These are phyloP conservation scores for Cisticola juncidis DNA, from an alignment of 2,113 vertebrate species.

Conservation along the genomic window DNA sequence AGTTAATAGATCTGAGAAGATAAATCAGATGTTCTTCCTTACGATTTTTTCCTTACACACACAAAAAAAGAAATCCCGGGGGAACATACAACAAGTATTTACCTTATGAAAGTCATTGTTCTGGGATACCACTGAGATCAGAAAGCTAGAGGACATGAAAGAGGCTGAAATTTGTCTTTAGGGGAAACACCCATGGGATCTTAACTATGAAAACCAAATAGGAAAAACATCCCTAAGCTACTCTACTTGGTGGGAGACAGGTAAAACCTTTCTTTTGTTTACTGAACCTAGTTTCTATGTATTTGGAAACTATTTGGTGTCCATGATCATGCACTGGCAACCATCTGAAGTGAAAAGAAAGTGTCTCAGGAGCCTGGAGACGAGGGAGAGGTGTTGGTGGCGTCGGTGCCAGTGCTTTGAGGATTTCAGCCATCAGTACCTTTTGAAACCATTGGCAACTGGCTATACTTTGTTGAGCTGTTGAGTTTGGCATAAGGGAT, in stretches of 20 bases:
- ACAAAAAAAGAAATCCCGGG: neutral
- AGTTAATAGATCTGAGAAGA: constrained; percentile 25
- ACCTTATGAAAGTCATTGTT: neutral
- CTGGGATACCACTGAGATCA: neutral
- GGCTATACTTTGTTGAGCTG: neutral
- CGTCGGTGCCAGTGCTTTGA: neutral
- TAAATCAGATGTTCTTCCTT: constrained; percentile 33
- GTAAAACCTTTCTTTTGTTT: neutral
- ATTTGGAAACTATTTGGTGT: neutral
- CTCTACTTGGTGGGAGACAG: neutral
- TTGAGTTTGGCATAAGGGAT: neutral
- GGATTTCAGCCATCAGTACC: neutral
- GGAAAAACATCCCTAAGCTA: neutral
- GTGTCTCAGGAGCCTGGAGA: neutral
- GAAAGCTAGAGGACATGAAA: neutral
- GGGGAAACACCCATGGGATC: neutral
- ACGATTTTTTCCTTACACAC: neutral
- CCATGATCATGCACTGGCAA: neutral
- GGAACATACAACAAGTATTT: neutral
- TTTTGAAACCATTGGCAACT: neutral
- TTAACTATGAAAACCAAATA: neutral
- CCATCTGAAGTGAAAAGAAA: neutral
- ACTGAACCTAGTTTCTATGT: neutral
- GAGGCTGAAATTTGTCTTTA: neutral
- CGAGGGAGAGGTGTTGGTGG: neutral